A percentile compares a stretch with the other conserved stretches of the same genome.
Evolutionary conservation across 2,113 vertebrate species (phyloP).

Genomic region (Philantomba maxwellii): DNA sequence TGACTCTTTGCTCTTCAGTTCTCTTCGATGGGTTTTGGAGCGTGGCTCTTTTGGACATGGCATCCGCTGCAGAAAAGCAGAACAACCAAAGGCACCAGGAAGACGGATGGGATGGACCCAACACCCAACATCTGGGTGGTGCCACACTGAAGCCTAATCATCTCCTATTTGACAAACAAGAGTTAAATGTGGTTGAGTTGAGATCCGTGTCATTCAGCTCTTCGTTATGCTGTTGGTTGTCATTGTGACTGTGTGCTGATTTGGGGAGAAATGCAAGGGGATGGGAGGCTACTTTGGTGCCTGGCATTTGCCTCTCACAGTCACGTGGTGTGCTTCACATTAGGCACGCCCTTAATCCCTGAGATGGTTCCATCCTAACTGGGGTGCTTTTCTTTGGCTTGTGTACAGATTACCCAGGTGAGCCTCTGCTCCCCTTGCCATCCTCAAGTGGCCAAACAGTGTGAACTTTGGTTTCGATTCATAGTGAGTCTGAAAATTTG

Average conservation of each 20-base stretch:
- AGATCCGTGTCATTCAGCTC: background rate
- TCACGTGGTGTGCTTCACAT: background rate
- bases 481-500: background rate
- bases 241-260: accelerated
- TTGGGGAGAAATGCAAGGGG: background rate
- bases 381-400: background rate
- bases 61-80: background rate
- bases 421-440: background rate
- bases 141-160: background rate
- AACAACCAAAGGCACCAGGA: background rate
- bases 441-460: background rate
- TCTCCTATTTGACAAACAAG: background rate
- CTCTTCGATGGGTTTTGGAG: background rate
- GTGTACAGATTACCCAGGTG: background rate
- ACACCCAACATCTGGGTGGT: background rate
- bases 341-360: accelerated
- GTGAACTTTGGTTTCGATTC: background rate
- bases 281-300: background rate
- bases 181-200: background rate
- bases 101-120: background rate
- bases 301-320: background rate
- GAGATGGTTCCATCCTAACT: background rate
- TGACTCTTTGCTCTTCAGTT: conserved; percentile 34
- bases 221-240: background rate
- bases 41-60: background rate